phyloP scores from a whole-genome alignment of 1,140 invertebrate genomes.

The Melipona quadrifasciata region DNA sequence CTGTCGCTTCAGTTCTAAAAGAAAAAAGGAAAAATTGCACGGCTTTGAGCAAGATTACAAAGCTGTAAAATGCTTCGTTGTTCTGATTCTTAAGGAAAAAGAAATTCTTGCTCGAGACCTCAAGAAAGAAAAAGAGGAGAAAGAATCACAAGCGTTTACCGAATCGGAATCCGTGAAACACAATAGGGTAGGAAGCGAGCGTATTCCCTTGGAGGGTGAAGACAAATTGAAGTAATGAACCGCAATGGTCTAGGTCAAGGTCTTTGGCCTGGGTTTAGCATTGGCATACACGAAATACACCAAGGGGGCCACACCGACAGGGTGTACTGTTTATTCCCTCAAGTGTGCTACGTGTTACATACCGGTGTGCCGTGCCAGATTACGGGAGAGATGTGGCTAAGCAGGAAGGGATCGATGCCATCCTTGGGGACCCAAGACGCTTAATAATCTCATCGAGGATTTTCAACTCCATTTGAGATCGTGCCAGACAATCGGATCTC shows the following conservation, averaged over 20 bases:
- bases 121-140: neutral
- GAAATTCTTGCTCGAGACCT: neutral
- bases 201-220: constrained; percentile 39
- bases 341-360: constrained; percentile 41
- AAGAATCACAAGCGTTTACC: neutral
- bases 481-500: neutral
- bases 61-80: no score
- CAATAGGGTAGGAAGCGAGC: neutral
- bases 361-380: constrained; percentile 19
- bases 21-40: neutral
- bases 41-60: no score
- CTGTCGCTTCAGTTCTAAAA: no score
- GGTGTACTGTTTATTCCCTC: constrained; percentile 37
- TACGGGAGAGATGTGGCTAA: constrained; percentile 8
- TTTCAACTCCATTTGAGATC: constrained; percentile 29
- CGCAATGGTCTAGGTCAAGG: constrained; percentile 54
- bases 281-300: constrained; percentile 36
- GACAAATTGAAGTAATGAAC: constrained; percentile 46
- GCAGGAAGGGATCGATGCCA: constrained; percentile 36
- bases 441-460: constrained; percentile 31
- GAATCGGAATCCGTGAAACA: neutral
- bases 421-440: constrained; percentile 39
- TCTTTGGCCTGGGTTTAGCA: constrained; percentile 27
- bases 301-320: constrained; percentile 23
- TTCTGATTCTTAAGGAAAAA: neutral